A percentile compares a stretch with the other conserved stretches of the same genome.
Evolutionary conservation across 2,888 invertebrate species (phyloP).

Genomic region (Lithophane leautieri): DNA sequence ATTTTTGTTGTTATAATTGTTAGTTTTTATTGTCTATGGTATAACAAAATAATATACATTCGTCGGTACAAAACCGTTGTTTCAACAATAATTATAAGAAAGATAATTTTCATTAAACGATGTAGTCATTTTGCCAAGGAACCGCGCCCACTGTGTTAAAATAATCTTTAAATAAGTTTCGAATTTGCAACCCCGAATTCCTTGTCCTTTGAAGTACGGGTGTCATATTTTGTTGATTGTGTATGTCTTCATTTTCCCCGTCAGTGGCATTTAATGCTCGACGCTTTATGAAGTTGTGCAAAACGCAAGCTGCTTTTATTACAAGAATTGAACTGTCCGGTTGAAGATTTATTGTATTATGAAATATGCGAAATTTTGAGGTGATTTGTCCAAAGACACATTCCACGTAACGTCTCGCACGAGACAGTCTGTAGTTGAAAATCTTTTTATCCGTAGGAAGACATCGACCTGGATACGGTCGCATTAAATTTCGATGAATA

Average conservation of each 20-base stretch:
- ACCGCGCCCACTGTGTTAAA: slow-evolving; percentile 51
- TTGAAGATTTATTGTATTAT: slow-evolving; percentile 36
- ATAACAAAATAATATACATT: too few relatives aligned
- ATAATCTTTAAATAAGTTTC: slow-evolving; percentile 52
- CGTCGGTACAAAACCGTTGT: slow-evolving; percentile 51
- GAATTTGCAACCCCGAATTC: slow-evolving; percentile 48
- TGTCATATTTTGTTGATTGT: slow-evolving; percentile 47
- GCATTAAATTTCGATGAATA: slow-evolving; percentile 43
- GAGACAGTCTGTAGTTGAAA: slow-evolving; percentile 46
- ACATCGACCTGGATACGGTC: slow-evolving; percentile 43
- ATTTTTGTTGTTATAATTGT: too few relatives aligned
- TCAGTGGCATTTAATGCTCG: slow-evolving; percentile 43
- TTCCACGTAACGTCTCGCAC: slow-evolving; percentile 46
- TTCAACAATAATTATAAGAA: slow-evolving; percentile 47
- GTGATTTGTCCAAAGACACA: slow-evolving; percentile 40
- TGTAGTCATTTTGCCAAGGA: slow-evolving; percentile 53
- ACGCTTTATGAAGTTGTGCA: slow-evolving; percentile 46
- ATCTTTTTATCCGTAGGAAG: slow-evolving; percentile 28
- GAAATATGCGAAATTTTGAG: slow-evolving; percentile 35
- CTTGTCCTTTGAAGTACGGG: slow-evolving; percentile 47
- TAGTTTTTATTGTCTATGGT: too few relatives aligned
- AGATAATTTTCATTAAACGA: slow-evolving; percentile 51
- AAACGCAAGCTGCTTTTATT: slow-evolving; percentile 38
- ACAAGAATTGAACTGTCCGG: slow-evolving; percentile 26
- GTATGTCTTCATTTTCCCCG: slow-evolving; percentile 42